Evolutionary conservation across 2,888 invertebrate genomes (phyloP).

Genomic region (Lasioglossum marginatum): DNA sequence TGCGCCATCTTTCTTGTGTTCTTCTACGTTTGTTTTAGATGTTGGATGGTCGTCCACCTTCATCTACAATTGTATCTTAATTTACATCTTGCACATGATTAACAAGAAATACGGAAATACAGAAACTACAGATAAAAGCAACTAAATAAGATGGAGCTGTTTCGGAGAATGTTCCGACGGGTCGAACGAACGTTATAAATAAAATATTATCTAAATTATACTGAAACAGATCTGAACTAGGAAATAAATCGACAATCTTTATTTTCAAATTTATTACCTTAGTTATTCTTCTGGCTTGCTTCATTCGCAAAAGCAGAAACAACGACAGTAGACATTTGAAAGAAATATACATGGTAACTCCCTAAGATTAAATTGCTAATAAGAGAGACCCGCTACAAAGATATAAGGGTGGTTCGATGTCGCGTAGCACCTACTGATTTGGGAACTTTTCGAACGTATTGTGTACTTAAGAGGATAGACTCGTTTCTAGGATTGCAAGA

Average conservation of each 20-base stretch:
- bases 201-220: neutral
- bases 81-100: neutral
- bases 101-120: neutral
- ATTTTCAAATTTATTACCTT: constrained; percentile 13
- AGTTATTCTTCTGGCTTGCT: neutral
- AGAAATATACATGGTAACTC: neutral
- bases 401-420: neutral
- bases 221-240: neutral
- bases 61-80: constrained; percentile 43
- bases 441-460: neutral
- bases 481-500: no score
- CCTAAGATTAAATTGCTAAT: neutral
- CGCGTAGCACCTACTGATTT: neutral
- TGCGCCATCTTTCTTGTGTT: constrained; percentile 65
- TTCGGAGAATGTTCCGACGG: neutral
- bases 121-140: neutral
- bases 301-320: neutral
- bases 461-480: neutral
- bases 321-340: neutral
- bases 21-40: constrained; percentile 50
- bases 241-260: neutral
- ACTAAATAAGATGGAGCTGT: neutral
- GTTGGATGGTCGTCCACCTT: constrained; percentile 47
- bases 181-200: neutral
- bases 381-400: neutral